phyloP scores from a whole-genome alignment of 2,888 invertebrate genomes.

The Eristalinus aeneus region DNA sequence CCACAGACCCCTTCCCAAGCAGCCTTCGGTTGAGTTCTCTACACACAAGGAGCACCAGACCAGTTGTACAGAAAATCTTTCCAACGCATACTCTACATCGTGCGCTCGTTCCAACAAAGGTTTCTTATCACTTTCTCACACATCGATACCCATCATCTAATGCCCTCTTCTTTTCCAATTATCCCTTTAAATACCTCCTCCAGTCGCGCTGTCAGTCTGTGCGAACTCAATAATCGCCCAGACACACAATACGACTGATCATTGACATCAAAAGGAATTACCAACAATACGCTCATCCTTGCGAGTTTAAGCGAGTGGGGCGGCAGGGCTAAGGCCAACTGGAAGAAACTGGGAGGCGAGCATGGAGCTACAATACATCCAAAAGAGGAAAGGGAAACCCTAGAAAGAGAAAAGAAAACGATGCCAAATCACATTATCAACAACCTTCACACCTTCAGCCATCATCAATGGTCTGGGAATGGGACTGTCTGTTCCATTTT shows the following conservation, averaged over 20 bases:
- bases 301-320: background rate
- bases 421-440: slow-evolving; percentile 51
- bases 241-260: slow-evolving; percentile 54
- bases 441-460: slow-evolving; percentile 11
- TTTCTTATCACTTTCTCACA: background rate
- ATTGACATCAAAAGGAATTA: slow-evolving; percentile 61
- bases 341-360: background rate
- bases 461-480: slow-evolving; percentile 18
- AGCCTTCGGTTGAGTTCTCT: background rate
- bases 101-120: background rate
- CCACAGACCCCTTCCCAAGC: background rate
- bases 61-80: background rate
- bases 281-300: slow-evolving; percentile 39
- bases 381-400: background rate
- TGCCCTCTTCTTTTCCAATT: slow-evolving; percentile 29
- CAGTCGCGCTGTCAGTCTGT: slow-evolving; percentile 37
- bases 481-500: slow-evolving; percentile 45
- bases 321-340: background rate
- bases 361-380: background rate
- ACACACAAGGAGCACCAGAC: background rate
- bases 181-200: slow-evolving; percentile 35
- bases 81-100: background rate
- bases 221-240: slow-evolving; percentile 52
- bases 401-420: background rate
- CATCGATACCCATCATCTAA: slow-evolving; percentile 10